Percentiles rank a stretch among this genome's conserved stretches.
Evolutionary conservation across 1,140 invertebrate genomes (phyloP).

Genomic region (Alviniconcha marisindica): DNA sequence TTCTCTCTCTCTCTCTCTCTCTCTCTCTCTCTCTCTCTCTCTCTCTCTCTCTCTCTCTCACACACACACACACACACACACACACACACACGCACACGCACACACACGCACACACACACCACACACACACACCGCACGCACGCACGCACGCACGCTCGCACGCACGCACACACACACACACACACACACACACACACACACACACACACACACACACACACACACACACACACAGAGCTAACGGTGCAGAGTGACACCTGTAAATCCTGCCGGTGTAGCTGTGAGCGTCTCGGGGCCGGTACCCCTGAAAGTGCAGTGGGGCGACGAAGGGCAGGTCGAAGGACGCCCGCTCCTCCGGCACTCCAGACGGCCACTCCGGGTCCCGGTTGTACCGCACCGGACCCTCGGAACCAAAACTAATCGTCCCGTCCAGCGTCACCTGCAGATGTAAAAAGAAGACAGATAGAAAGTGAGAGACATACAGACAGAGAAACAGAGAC

Average conservation of each 20-base stretch:
- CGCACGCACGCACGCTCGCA: no score
- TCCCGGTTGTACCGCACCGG: background rate
- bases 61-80: background rate
- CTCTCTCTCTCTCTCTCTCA: background rate
- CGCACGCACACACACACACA: no score
- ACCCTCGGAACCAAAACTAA: background rate
- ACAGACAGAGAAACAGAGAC: background rate
- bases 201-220: no score
- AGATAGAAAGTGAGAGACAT: background rate
- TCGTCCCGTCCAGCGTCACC: conserved; percentile 3
- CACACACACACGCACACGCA: background rate
- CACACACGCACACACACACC: background rate
- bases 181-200: no score
- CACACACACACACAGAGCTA: no score
- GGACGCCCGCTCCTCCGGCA: background rate
- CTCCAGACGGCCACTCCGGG: background rate
- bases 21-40: background rate
- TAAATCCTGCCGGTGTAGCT: background rate
- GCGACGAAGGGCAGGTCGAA: conserved; percentile 5
- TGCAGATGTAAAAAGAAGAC: background rate
- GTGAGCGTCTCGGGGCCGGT: background rate
- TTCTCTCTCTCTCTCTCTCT: no score
- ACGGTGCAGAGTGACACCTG: background rate
- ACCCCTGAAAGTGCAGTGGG: background rate
- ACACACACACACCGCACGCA: no score